These are phyloP conservation scores for Oxyruncus cristatus DNA, from an alignment of 2,113 vertebrate species.

Conservation along the genomic window DNA sequence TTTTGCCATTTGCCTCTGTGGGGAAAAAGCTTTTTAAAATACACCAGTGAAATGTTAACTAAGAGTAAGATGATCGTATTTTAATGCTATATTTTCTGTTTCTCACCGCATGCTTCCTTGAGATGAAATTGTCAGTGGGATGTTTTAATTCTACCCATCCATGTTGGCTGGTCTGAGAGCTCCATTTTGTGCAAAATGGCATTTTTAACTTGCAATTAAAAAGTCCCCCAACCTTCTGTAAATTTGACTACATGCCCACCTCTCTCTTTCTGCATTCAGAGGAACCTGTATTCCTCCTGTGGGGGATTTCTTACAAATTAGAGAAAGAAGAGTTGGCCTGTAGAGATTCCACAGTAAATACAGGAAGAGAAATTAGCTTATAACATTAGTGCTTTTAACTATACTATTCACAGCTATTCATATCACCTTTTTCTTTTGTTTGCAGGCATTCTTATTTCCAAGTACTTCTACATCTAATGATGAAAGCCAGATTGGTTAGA, in stretches of 20 bases:
- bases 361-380: conserved; percentile 8
- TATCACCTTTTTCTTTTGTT: conserved; percentile 12
- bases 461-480: not conserved
- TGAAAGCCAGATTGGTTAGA: not conserved
- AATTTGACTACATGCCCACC: conserved; percentile 11
- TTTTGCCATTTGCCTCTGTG: conserved; percentile 27
- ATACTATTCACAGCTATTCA: not conserved
- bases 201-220: conserved; percentile 52
- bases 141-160: conserved; percentile 21
- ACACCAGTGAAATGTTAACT: conserved; percentile 32
- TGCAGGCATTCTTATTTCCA: not conserved
- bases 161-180: not conserved
- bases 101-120: not conserved
- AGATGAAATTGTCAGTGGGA: not conserved
- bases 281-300: conserved; percentile 2
- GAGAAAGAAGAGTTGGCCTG: not conserved
- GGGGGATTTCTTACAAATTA: not conserved
- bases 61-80: conserved; percentile 6
- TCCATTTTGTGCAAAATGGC: not conserved
- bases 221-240: conserved; percentile 24
- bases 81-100: conserved; percentile 33
- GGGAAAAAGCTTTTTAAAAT: conserved; percentile 44
- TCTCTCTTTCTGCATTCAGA: not conserved
- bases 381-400: not conserved
- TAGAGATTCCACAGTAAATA: not conserved